Conservation (phyloP, 2,888 invertebrate species). For the Heteropelma amictum region DNA sequence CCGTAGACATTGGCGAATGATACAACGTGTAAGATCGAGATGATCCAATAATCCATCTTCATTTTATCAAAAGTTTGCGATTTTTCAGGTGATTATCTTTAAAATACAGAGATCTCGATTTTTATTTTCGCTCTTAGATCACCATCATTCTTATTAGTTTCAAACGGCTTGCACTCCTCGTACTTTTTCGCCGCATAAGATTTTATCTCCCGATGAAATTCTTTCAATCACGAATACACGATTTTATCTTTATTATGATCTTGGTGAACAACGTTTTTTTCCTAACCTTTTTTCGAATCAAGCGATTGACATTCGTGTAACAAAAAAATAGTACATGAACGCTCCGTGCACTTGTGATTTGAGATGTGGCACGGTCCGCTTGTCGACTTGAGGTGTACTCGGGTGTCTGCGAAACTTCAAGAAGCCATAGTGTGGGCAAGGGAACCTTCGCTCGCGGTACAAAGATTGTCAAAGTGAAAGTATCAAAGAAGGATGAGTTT, state of each 20-base stretch:
- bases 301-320: neutral
- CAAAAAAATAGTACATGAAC: neutral
- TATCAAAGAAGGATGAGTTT: constrained; percentile 64
- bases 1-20: constrained; percentile 37
- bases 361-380: constrained; percentile 11
- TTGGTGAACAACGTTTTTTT: no score
- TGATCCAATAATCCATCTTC: constrained; percentile 42
- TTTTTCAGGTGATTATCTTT: neutral
- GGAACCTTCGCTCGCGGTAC: constrained; percentile 50
- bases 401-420: neutral
- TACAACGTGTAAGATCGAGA: constrained; percentile 21
- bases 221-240: no score
- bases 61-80: neutral
- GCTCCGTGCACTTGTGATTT: neutral
- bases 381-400: constrained; percentile 21
- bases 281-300: neutral
- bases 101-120: neutral
- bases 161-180: no score
- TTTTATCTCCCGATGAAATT: no score
- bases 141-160: neutral
- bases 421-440: constrained; percentile 25
- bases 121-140: neutral
- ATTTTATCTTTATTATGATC: no score
- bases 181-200: no score
- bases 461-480: constrained; percentile 68